These are phyloP conservation scores for Hoplodrina ambigua DNA, from an alignment of 2,888 invertebrate species.

Conservation along the genomic window DNA sequence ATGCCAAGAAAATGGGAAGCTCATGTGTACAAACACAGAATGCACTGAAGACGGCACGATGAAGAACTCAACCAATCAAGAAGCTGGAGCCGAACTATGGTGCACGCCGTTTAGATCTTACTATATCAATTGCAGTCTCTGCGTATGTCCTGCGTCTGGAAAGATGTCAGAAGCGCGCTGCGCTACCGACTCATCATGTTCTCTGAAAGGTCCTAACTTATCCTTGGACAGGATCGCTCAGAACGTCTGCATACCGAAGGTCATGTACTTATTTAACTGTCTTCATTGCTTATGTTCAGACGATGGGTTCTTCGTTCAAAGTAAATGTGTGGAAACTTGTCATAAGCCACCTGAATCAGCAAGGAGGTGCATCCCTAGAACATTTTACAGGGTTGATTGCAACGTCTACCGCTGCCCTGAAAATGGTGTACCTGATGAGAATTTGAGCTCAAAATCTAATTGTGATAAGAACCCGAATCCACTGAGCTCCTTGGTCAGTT, in stretches of 20 bases:
- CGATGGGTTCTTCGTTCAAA: conserved; percentile 74
- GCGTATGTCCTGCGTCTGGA: conserved; percentile 83
- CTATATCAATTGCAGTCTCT: conserved; percentile 82
- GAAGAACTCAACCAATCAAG: conserved; percentile 34
- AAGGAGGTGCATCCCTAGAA: conserved; percentile 75
- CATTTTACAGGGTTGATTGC: conserved; percentile 78
- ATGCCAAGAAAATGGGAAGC: conserved; percentile 78
- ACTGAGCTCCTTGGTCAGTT: conserved; percentile 52
- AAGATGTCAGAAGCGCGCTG: conserved; percentile 79
- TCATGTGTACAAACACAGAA: conserved; percentile 74
- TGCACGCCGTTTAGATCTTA: conserved; percentile 82
- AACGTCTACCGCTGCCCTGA: conserved; percentile 81
- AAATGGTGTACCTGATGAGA: conserved; percentile 70
- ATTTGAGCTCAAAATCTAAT: conserved; percentile 70
- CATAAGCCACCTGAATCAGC: conserved; percentile 53
- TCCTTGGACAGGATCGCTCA: conserved; percentile 65
- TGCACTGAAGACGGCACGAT: conserved; percentile 67
- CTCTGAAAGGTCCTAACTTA: conserved; percentile 59
- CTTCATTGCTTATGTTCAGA: conserved; percentile 82
- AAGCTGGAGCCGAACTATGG: conserved; percentile 54
- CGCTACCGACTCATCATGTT: conserved; percentile 78
- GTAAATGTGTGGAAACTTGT: conserved; percentile 82
- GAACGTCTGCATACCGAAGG: conserved; percentile 81
- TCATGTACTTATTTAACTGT: conserved; percentile 83
- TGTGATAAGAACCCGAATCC: conserved; percentile 65